Evolutionary conservation across 2,797 vertebrate genomes (phyloP).

Genomic region (Pachyuromys duprasi): DNA sequence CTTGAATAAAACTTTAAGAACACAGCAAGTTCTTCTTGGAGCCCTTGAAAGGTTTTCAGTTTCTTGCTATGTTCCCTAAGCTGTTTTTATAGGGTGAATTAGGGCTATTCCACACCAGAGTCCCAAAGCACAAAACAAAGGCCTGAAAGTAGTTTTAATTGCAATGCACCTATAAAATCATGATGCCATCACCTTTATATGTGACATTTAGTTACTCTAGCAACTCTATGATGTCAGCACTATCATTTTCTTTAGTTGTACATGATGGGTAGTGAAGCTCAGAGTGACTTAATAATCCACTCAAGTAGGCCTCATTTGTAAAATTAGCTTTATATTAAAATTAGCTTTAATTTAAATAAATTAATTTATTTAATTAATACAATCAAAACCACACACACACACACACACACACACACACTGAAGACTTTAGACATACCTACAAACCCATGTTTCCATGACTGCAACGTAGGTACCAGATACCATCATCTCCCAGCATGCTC

Average conservation of each 20-base stretch:
- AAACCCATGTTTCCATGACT: not conserved
- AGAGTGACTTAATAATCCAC: not conserved
- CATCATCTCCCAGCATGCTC: not conserved
- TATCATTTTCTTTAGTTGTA: not conserved
- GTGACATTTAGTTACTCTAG: not conserved
- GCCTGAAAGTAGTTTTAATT: not conserved
- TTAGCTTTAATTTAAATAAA: too few species aligned
- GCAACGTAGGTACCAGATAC: not conserved
- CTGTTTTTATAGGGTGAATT: not conserved
- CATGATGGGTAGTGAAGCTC: not conserved
- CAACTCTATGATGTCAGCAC: not conserved
- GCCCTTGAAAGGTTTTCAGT: not conserved
- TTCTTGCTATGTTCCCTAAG: not conserved
- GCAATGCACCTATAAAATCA: not conserved
- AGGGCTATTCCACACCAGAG: not conserved
- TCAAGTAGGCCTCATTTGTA: not conserved
- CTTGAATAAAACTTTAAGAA: not conserved
- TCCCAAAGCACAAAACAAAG: not conserved
- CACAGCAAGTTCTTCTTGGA: not conserved
- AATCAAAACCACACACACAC: too few species aligned
- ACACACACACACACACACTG: not conserved
- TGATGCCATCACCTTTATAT: not conserved
- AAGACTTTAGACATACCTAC: not conserved
- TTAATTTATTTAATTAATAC: too few species aligned
- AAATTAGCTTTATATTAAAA: not conserved